These are phyloP conservation scores for Taurulus bubalis DNA, from an alignment of 2,113 vertebrate genomes.

Conservation along the genomic window DNA sequence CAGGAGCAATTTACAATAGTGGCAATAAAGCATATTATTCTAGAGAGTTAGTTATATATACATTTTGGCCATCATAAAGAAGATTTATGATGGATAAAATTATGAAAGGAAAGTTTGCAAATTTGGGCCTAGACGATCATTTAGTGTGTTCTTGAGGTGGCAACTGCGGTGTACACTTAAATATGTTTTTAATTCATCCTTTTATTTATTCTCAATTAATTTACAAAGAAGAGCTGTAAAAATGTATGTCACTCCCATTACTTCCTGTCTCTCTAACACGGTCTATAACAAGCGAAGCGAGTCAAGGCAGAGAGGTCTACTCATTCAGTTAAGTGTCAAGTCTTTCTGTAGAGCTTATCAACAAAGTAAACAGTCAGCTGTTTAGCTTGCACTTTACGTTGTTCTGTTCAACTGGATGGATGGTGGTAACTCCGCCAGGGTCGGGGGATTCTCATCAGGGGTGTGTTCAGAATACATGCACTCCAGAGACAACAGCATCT, in stretches of 20 bases:
- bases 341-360: conserved; percentile 43
- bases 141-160: not conserved
- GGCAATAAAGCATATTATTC: not conserved
- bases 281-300: not conserved
- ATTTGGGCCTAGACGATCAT: not conserved
- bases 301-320: conserved; percentile 12
- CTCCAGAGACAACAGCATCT: conserved; percentile 23
- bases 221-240: not conserved
- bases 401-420: conserved; percentile 1
- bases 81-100: not conserved
- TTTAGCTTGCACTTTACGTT: conserved; percentile 45
- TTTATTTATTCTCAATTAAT: conserved; percentile 20
- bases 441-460: not conserved
- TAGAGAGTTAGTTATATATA: not conserved
- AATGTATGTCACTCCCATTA: not conserved
- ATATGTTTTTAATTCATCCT: conserved; percentile 14
- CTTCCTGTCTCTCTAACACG: conserved; percentile 2
- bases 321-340: conserved; percentile 19
- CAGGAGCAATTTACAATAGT: not conserved
- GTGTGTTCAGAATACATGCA: not conserved
- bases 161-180: conserved; percentile 1
- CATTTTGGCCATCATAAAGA: not conserved
- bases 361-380: conserved; percentile 45
- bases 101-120: not conserved
- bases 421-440: conserved; percentile 8